Evolutionary conservation across 1,140 invertebrate genomes (phyloP).

Genomic region (Epicauta chinensis): DNA sequence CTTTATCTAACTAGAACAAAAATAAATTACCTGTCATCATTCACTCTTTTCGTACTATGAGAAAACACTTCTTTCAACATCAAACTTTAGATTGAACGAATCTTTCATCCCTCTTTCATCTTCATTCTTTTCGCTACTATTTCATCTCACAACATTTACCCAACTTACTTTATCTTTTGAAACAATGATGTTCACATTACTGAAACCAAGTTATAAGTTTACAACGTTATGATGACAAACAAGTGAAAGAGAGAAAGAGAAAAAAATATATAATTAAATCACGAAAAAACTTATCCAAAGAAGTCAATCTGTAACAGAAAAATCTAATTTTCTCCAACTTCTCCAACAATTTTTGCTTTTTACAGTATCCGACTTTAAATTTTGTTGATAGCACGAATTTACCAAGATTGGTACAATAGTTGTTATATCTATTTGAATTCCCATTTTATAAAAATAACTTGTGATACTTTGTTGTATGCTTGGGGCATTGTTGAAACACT

Average conservation of each 20-base stretch:
- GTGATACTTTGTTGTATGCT: too few relatives aligned
- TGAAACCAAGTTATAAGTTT: slow-evolving; percentile 24
- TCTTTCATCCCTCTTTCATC: slow-evolving; percentile 19
- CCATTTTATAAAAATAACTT: too few relatives aligned
- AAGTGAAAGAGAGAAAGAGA: too few relatives aligned
- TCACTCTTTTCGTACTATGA: slow-evolving; percentile 18
- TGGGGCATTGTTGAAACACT: not conserved
- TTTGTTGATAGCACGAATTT: too few relatives aligned
- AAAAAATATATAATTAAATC: too few relatives aligned
- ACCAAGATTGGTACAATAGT: too few relatives aligned
- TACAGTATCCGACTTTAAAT: too few relatives aligned
- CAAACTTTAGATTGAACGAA: slow-evolving; percentile 31
- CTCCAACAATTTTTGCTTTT: too few relatives aligned
- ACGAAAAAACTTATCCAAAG: too few relatives aligned
- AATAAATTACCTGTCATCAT: slow-evolving; percentile 29
- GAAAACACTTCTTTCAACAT: slow-evolving; percentile 30
- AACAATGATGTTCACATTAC: slow-evolving; percentile 26
- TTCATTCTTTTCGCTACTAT: slow-evolving; percentile 5
- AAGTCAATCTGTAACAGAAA: too few relatives aligned
- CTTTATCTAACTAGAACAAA: slow-evolving; percentile 14
- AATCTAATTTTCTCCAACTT: too few relatives aligned
- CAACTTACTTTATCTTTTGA: slow-evolving; percentile 22
- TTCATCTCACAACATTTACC: slow-evolving; percentile 11
- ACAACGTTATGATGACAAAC: slow-evolving; percentile 9
- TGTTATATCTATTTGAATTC: too few relatives aligned